A percentile compares a stretch with the other conserved stretches of the same genome.
Conservation (phyloP, 2,888 invertebrate species). For the Nymphalis c-album region DNA sequence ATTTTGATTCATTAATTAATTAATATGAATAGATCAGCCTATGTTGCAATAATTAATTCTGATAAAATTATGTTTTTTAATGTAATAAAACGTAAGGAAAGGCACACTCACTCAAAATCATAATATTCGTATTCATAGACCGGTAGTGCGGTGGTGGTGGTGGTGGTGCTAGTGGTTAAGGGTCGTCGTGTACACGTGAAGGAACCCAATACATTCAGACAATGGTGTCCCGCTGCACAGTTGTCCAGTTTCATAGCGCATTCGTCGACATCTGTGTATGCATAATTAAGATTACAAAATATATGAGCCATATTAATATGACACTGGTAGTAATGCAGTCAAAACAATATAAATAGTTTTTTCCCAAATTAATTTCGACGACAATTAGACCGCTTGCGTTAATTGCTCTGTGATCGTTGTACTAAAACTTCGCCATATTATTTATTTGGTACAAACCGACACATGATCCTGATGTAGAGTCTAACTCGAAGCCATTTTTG, state of each 20-base stretch:
- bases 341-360: no score
- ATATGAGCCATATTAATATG: no score
- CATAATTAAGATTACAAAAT: background rate
- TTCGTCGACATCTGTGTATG: slow-evolving; percentile 84
- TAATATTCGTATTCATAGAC: slow-evolving; percentile 67
- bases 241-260: slow-evolving; percentile 80
- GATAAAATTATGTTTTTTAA: background rate
- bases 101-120: slow-evolving; percentile 59
- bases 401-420: no score
- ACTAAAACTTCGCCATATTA: background rate
- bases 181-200: slow-evolving; percentile 86
- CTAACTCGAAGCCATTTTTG: slow-evolving; percentile 71
- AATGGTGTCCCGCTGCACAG: slow-evolving; percentile 81
- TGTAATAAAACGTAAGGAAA: background rate
- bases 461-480: slow-evolving; percentile 65
- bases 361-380: no score
- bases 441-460: slow-evolving; percentile 55
- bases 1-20: background rate
- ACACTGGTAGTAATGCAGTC: no score
- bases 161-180: slow-evolving; percentile 45
- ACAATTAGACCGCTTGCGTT: no score
- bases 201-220: slow-evolving; percentile 94
- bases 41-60: no score
- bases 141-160: slow-evolving; percentile 43
- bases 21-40: no score